These are phyloP conservation scores for Hemitrygon akajei DNA, from an alignment of 2,797 vertebrate genomes.

Conservation along the genomic window DNA sequence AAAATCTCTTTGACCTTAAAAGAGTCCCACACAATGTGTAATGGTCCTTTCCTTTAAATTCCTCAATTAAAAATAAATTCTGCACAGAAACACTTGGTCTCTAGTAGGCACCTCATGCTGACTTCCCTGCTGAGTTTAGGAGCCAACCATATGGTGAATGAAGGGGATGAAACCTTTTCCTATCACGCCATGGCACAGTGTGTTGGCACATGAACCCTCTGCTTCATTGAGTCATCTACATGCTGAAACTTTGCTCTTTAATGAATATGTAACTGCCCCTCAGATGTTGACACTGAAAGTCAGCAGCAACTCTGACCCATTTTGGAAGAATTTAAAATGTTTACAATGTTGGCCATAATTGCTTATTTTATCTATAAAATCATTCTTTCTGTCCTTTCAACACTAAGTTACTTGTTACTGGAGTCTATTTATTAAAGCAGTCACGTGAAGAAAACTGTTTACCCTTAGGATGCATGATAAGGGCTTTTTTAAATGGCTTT, in stretches of 20 bases:
- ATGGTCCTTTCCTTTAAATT: not conserved
- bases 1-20: not conserved
- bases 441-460: not conserved
- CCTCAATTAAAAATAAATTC: constrained; percentile 21
- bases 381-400: not conserved
- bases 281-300: not conserved
- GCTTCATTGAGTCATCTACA: not conserved
- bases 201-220: not conserved
- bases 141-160: constrained; percentile 14
- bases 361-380: not conserved
- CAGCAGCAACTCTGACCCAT: not conserved
- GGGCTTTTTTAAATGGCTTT: not conserved
- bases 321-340: not conserved
- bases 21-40: not conserved
- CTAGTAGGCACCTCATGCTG: not conserved
- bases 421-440: not conserved
- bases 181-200: not conserved
- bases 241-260: not conserved
- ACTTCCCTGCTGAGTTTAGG: not conserved
- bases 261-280: not conserved
- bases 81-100: not conserved
- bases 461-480: not conserved
- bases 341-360: not conserved
- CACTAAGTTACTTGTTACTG: not conserved
- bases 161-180: not conserved